These are phyloP conservation scores for Drosophila emarginata DNA, from an alignment of 2,888 invertebrate genomes.

Conservation along the genomic window DNA sequence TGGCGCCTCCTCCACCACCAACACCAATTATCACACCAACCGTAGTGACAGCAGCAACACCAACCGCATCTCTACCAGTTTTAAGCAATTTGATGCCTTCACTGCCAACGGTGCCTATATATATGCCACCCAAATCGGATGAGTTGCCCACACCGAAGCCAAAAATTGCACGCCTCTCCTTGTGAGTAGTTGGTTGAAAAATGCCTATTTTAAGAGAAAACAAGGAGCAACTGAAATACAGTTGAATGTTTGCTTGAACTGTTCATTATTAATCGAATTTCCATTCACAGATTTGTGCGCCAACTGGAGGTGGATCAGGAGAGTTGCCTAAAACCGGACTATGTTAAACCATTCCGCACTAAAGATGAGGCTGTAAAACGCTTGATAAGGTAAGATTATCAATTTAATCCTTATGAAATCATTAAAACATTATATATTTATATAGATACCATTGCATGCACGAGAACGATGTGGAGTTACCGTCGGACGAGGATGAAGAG, in stretches of 20 bases:
- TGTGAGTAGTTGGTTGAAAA: conserved; percentile 83
- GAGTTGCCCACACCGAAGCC: conserved; percentile 81
- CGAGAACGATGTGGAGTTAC: conserved; percentile 84
- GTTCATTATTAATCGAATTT: neutral
- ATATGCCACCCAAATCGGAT: conserved; percentile 72
- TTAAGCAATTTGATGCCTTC: conserved; percentile 27
- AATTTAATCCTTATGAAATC: neutral
- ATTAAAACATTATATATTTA: neutral
- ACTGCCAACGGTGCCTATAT: conserved; percentile 46
- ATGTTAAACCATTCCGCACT: conserved; percentile 87
- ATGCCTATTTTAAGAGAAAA: conserved; percentile 65
- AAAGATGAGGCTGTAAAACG: conserved; percentile 90
- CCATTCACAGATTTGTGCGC: conserved; percentile 86
- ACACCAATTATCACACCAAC: conserved; percentile 36
- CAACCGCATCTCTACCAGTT: conserved; percentile 40
- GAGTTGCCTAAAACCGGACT: conserved; percentile 89
- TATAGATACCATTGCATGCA: conserved; percentile 89
- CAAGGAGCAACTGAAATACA: conserved; percentile 58
- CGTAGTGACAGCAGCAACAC: conserved; percentile 41
- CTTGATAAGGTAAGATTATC: conserved; percentile 84
- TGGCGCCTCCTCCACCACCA: conserved; percentile 36
- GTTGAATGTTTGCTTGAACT: neutral
- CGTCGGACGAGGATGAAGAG: conserved; percentile 87
- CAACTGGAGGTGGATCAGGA: conserved; percentile 90
- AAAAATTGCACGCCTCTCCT: conserved; percentile 82